phyloP scores from a whole-genome alignment of 2,888 invertebrate genomes.

The Margaritifera margaritifera region DNA sequence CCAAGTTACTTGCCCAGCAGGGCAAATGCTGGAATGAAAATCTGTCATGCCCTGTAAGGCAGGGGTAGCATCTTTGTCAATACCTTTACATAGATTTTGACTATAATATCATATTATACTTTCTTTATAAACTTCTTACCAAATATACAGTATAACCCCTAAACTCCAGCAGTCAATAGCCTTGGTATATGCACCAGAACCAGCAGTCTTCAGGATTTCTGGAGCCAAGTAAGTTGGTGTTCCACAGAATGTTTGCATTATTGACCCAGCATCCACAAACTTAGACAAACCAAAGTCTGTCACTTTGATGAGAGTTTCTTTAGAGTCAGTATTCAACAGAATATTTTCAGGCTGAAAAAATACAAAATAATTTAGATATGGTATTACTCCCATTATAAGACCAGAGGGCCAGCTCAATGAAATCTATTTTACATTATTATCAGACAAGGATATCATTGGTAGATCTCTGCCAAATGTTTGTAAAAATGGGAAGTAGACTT shows the following conservation, averaged over 20 bases:
- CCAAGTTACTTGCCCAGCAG: neutral
- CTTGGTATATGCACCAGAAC: slow-evolving; percentile 74
- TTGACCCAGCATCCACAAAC: slow-evolving; percentile 81
- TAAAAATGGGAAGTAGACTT: too few relatives aligned
- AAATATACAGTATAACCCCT: slow-evolving; percentile 89
- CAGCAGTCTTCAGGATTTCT: slow-evolving; percentile 83
- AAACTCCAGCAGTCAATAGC: slow-evolving; percentile 92
- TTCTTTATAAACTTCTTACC: slow-evolving; percentile 75
- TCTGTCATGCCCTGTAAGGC: neutral
- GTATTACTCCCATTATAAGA: too few relatives aligned
- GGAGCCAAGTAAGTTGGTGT: slow-evolving; percentile 93
- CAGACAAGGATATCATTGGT: too few relatives aligned
- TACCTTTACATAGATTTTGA: too few relatives aligned
- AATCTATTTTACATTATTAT: too few relatives aligned
- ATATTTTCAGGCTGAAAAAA: slow-evolving; percentile 80
- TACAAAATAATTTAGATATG: neutral
- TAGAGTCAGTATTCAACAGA: slow-evolving; percentile 79
- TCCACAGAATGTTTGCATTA: slow-evolving; percentile 92
- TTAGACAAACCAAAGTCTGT: slow-evolving; percentile 95
- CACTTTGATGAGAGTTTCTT: slow-evolving; percentile 83
- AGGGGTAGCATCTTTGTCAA: too few relatives aligned
- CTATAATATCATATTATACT: too few relatives aligned
- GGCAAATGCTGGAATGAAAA: neutral
- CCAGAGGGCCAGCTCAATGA: too few relatives aligned
- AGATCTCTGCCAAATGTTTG: too few relatives aligned